A percentile compares a stretch with the other conserved stretches of the same genome.
Conservation (phyloP, 2,113 vertebrate species). For the Rhinichthys klamathensis region DNA sequence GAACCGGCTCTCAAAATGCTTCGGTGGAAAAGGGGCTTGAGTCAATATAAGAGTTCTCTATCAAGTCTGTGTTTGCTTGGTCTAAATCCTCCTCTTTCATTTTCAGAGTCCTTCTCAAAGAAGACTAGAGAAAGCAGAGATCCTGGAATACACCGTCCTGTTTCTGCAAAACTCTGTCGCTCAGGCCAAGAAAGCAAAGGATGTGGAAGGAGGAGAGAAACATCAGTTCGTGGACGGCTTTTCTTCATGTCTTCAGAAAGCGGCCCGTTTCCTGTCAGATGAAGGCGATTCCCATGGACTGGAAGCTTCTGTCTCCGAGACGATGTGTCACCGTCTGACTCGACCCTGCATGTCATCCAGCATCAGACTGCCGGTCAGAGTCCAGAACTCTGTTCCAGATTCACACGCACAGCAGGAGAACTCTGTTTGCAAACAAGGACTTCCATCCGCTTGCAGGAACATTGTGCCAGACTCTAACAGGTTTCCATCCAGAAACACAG, state of each 20-base stretch:
- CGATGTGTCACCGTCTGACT: constrained; percentile 26
- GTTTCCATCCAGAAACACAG: neutral
- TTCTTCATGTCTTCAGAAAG: constrained; percentile 68
- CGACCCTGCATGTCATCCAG: neutral
- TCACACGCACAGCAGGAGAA: neutral
- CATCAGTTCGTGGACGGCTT: constrained; percentile 67
- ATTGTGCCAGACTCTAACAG: neutral
- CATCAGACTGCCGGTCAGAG: neutral
- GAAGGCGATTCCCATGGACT: constrained; percentile 58
- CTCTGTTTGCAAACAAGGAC: neutral
- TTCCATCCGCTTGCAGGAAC: neutral
- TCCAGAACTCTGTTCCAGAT: neutral
- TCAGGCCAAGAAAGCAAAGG: neutral
- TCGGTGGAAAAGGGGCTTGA: no score
- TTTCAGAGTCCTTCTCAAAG: constrained; percentile 73
- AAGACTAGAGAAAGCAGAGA: constrained; percentile 84
- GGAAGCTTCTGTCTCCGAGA: constrained; percentile 38
- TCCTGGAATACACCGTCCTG: constrained; percentile 78
- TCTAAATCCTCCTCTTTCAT: neutral
- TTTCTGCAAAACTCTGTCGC: constrained; percentile 62
- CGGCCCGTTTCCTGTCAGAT: constrained; percentile 65
- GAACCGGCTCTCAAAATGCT: no score
- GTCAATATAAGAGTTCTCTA: no score
- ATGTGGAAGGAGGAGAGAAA: constrained; percentile 41
- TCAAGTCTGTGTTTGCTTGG: neutral